Conservation (phyloP, 2,888 invertebrate species). For the Mactromeris polynyma region DNA sequence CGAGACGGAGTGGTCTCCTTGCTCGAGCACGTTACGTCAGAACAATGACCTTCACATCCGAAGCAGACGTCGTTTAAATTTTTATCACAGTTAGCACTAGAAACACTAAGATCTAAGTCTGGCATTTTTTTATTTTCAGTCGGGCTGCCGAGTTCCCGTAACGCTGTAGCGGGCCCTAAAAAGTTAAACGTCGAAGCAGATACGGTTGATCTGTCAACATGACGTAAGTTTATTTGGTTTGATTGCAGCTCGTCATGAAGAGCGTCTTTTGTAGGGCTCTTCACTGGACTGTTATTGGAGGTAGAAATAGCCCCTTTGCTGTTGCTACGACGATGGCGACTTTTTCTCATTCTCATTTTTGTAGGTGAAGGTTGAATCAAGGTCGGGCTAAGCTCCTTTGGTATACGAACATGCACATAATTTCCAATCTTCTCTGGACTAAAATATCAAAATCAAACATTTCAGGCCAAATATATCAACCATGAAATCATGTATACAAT, state of each 20-base stretch:
- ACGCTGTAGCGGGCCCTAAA: constrained; percentile 82
- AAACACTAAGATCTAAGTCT: constrained; percentile 37
- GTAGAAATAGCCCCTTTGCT: constrained; percentile 84
- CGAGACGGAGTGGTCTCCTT: constrained; percentile 67
- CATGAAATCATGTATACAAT: no score
- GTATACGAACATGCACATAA: constrained; percentile 70
- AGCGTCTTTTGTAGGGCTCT: constrained; percentile 82
- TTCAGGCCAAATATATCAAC: no score
- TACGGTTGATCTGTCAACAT: constrained; percentile 70
- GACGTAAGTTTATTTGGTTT: constrained; percentile 73
- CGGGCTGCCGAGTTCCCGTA: constrained; percentile 76
- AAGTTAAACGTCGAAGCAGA: constrained; percentile 80
- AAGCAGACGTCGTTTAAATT: constrained; percentile 86
- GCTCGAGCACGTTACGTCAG: constrained; percentile 83
- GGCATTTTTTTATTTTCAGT: constrained; percentile 43
- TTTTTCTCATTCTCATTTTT: constrained; percentile 84
- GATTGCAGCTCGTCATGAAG: constrained; percentile 78
- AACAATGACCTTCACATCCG: constrained; percentile 85
- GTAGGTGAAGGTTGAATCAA: constrained; percentile 82
- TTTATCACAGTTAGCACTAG: constrained; percentile 65
- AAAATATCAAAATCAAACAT: constrained; percentile 47
- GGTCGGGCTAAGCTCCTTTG: constrained; percentile 80
- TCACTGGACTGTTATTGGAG: constrained; percentile 78
- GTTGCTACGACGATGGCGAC: constrained; percentile 85
- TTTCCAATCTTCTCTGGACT: constrained; percentile 81